Conservation (phyloP, 2,113 vertebrate species). For the Dicerorhinus sumatrensis region DNA sequence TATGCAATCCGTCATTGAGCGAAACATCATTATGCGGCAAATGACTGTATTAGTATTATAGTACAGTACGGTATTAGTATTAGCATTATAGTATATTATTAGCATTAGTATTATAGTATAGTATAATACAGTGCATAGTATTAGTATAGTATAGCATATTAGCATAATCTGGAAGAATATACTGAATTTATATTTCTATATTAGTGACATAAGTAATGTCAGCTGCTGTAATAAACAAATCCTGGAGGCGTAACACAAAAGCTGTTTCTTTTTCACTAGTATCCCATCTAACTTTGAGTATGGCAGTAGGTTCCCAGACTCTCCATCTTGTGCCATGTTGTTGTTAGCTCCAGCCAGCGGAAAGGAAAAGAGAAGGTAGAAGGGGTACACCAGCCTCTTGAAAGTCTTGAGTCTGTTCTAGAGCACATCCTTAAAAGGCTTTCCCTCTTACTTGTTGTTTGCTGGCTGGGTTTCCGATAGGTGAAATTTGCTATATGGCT, state of each 20-base stretch:
- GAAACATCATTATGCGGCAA: too few species aligned
- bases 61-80: not conserved
- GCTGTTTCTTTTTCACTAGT: not conserved
- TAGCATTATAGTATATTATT: not conserved
- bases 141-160: not conserved
- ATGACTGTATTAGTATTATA: not conserved
- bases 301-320: not conserved
- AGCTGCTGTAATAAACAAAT: not conserved
- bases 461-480: not conserved
- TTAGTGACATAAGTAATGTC: slow-evolving; percentile 13
- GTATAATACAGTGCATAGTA: not conserved
- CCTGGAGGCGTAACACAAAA: not conserved
- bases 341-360: not conserved
- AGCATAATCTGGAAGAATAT: not conserved
- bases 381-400: not conserved
- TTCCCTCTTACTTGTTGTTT: not conserved
- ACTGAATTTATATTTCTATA: not conserved
- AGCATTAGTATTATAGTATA: not conserved
- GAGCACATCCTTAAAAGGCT: not conserved
- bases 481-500: not conserved
- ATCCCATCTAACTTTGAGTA: not conserved
- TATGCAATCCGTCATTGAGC: too few species aligned
- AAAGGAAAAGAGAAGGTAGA: not conserved
- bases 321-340: not conserved
- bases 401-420: not conserved